Evolutionary conservation across 2,797 vertebrate genomes (phyloP).

Genomic region (Gallinago nigripennis): DNA sequence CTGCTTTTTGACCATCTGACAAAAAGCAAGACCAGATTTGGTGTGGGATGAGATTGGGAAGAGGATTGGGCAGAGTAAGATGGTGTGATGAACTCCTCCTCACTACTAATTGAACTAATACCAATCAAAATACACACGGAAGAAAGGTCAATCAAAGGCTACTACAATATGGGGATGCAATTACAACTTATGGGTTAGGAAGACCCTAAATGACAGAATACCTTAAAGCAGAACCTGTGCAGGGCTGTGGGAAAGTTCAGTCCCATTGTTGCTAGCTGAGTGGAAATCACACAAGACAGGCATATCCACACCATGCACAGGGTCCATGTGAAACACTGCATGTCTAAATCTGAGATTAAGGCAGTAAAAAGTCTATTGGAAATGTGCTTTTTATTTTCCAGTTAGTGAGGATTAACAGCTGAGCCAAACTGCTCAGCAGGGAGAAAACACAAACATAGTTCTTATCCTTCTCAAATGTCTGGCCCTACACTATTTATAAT

Average conservation of each 20-base stretch:
- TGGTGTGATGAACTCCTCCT: not conserved
- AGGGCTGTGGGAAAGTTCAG: not conserved
- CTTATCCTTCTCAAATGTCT: not conserved
- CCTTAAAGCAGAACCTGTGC: not conserved
- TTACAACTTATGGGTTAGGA: not conserved
- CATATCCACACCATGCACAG: too few relatives aligned
- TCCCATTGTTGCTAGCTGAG: not conserved
- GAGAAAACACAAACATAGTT: not conserved
- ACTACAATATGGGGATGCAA: not conserved
- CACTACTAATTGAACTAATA: not conserved
- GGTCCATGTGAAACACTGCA: not conserved
- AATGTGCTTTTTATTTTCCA: slow-evolving; percentile 8
- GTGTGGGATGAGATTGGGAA: not conserved
- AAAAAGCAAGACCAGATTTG: not conserved
- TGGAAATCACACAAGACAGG: not conserved
- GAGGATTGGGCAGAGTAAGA: not conserved
- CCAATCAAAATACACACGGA: not conserved
- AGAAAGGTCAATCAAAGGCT: not conserved
- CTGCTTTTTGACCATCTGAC: not conserved
- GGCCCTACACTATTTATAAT: slow-evolving; percentile 39
- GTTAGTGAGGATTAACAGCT: not conserved
- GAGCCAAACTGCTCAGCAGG: slow-evolving; percentile 1
- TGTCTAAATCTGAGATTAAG: not conserved
- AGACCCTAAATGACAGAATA: not conserved
- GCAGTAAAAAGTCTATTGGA: not conserved